Percentiles rank a stretch among this genome's conserved stretches.
Conservation (phyloP, 2,113 vertebrate species). For the Labrus mixtus region DNA sequence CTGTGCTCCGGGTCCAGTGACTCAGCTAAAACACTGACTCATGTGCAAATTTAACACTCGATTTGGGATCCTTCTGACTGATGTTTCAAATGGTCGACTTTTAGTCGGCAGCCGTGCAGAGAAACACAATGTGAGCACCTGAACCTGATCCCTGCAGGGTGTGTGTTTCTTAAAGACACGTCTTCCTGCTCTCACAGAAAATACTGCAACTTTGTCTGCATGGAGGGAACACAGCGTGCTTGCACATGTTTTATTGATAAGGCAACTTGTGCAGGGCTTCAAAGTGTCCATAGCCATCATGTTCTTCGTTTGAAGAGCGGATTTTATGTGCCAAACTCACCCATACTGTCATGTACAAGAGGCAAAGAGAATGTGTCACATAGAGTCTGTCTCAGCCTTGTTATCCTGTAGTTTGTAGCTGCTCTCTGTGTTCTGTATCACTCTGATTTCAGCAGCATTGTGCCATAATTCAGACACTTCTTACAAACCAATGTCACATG, state of each 20-base stretch:
- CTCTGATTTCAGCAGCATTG: constrained; percentile 6
- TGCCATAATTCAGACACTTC: background rate
- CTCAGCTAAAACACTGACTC: background rate
- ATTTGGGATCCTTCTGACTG: too few relatives aligned
- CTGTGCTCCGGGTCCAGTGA: background rate
- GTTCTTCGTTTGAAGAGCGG: constrained; percentile 52
- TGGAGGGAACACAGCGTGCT: background rate
- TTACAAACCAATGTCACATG: background rate
- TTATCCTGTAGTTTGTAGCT: constrained; percentile 32
- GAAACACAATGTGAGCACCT: constrained; percentile 8
- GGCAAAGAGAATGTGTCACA: constrained; percentile 25
- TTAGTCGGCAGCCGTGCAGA: background rate
- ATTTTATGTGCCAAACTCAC: constrained; percentile 45
- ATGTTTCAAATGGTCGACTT: background rate
- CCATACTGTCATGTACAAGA: constrained; percentile 48
- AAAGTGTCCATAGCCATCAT: constrained; percentile 59
- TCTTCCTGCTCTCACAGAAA: background rate
- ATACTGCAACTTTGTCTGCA: background rate
- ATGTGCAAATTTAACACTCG: background rate
- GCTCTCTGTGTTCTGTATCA: constrained; percentile 41
- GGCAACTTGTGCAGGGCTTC: constrained; percentile 62
- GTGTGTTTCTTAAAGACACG: constrained; percentile 3
- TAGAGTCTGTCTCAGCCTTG: constrained; percentile 22
- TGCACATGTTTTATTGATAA: background rate
- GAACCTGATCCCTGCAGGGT: constrained; percentile 6